Evolutionary conservation across 64 coral and sea anemone species (phyloP).

Genomic region (Anthopleura sola): DNA sequence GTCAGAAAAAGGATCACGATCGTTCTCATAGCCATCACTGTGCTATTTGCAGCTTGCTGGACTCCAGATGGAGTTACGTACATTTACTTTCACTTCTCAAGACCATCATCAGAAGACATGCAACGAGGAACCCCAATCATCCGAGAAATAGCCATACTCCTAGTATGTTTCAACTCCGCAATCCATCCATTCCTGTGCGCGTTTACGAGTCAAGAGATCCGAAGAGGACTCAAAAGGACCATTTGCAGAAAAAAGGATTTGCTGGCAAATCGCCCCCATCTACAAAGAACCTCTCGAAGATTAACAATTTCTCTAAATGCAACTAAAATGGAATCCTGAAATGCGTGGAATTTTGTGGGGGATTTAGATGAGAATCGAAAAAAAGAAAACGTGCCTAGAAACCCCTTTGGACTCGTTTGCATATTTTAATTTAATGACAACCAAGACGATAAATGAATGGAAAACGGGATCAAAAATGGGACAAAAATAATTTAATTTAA

Average conservation of each 20-base stretch:
- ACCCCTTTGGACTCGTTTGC: neutral
- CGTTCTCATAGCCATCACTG: neutral
- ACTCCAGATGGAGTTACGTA: constrained; percentile 12
- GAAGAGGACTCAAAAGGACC: constrained; percentile 1
- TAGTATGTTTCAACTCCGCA: constrained; percentile 17
- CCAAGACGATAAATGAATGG: neutral
- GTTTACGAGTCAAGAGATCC: constrained; percentile 12
- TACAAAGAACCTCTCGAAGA: constrained; percentile 21
- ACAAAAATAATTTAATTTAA: too few relatives aligned
- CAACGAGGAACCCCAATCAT: neutral
- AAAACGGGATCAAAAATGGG: neutral
- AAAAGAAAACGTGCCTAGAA: neutral
- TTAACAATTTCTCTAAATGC: constrained; percentile 6
- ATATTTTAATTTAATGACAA: neutral
- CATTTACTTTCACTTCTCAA: constrained; percentile 1
- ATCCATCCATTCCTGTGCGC: constrained; percentile 18
- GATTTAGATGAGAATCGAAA: neutral
- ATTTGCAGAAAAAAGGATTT: neutral
- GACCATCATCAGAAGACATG: neutral
- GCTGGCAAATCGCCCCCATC: neutral
- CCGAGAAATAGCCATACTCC: neutral
- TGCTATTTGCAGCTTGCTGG: constrained; percentile 6
- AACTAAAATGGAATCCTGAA: neutral
- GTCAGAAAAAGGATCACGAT: constrained; percentile 9
- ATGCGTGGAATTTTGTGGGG: neutral